Percentiles rank a stretch among this genome's conserved stretches.
phyloP scores from a whole-genome alignment of 2,797 vertebrate genomes.

The Neopelma chrysocephalum region DNA sequence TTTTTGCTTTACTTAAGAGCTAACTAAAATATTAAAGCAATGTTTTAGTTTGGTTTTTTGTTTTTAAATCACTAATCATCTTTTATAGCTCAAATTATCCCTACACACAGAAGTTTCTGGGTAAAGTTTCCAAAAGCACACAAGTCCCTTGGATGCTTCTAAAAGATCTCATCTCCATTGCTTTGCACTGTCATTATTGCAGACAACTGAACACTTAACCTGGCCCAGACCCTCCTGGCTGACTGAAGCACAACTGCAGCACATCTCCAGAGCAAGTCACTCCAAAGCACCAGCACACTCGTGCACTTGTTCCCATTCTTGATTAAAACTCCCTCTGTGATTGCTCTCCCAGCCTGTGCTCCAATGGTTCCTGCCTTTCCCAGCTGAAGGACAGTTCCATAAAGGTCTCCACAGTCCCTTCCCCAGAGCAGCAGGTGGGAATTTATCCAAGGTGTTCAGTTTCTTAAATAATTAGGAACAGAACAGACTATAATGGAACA shows the following conservation, averaged over 20 bases:
- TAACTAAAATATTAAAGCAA: constrained; percentile 19
- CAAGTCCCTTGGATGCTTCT: not conserved
- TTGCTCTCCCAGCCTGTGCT: not conserved
- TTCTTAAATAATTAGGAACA: constrained; percentile 28
- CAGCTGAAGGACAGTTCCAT: not conserved
- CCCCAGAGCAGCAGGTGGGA: not conserved
- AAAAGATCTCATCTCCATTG: not conserved
- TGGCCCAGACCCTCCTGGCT: not conserved
- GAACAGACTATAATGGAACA: not conserved
- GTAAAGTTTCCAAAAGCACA: not conserved
- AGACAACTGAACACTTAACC: not conserved
- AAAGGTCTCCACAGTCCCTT: not conserved
- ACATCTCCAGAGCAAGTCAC: not conserved
- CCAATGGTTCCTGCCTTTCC: not conserved
- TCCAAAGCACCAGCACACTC: not conserved
- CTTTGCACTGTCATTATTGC: not conserved
- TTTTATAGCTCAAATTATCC: not conserved
- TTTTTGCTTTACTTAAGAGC: constrained; percentile 18
- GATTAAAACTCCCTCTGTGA: not conserved
- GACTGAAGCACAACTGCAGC: not conserved
- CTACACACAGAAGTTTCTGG: not conserved
- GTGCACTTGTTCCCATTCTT: not conserved
- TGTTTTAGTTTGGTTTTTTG: not conserved
- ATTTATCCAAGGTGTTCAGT: not conserved
- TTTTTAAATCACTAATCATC: not conserved